Conservation (phyloP, 2,113 vertebrate genomes). For the Corvus moneduloides region DNA sequence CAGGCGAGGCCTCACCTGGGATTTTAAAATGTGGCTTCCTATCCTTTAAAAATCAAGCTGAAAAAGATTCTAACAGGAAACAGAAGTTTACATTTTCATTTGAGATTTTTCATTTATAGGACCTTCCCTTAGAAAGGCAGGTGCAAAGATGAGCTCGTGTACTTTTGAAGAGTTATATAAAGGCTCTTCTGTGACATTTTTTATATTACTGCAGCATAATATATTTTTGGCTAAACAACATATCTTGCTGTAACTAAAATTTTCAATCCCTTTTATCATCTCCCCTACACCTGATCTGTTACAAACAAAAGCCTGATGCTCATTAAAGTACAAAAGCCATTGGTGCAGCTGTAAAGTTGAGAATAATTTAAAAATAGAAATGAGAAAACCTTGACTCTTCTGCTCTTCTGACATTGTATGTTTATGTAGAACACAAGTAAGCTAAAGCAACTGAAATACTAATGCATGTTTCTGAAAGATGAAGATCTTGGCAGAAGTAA, state of each 20-base stretch:
- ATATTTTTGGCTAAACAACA: background rate
- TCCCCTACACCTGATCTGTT: background rate
- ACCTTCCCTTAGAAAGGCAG: background rate
- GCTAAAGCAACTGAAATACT: background rate
- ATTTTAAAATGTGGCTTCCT: background rate
- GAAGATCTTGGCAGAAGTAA: background rate
- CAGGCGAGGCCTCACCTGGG: background rate
- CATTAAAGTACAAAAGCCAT: background rate
- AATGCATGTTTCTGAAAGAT: background rate
- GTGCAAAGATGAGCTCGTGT: background rate
- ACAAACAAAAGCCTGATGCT: background rate
- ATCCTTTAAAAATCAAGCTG: background rate
- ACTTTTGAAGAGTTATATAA: background rate
- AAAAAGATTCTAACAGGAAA: background rate
- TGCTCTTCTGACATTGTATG: background rate
- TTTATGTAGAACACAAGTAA: background rate
- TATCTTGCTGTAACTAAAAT: background rate
- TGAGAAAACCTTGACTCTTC: background rate
- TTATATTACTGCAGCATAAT: background rate
- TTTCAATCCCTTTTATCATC: background rate
- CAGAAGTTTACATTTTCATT: background rate
- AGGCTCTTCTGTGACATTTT: background rate
- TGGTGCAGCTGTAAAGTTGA: background rate
- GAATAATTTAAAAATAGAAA: background rate
- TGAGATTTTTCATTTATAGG: background rate